Base-by-base conservation (phyloP, 1,140 invertebrate species). In the Sesamia nonagrioides region DNA sequence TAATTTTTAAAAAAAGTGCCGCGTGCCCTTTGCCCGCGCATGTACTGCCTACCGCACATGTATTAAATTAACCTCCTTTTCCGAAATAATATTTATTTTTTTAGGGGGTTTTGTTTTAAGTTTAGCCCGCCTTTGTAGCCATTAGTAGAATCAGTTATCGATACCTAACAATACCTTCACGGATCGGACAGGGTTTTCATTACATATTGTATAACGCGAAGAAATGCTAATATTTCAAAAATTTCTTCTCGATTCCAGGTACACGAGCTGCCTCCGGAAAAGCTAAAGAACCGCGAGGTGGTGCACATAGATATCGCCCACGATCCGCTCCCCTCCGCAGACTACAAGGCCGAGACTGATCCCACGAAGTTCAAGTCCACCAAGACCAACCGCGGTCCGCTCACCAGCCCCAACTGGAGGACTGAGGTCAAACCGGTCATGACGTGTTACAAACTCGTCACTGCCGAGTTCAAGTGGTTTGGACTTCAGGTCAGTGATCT, bases 381-480 rank as follows among this genome's bases (percentile, higher is more conserved):
- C 85, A 99, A 99, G 96, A 99, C 99, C 35, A 98, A 98, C 52
- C 96, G 99, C 86, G 99, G 99, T 15, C 99, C 99, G 21, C 96
- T 99, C 50, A 94, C 96, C 72, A 97, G 97, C 1, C 95, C 96
- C 78, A 96, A 97, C 48, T 99, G 99, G 98, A 97, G 97, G 94
- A 96, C 97, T 69, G 96, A 96, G 45, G 96, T 97, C 7, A 95
- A 97, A 61, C 99, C 99, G 17, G 98, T 99, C 37, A 99, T 99
- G 99, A 99, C 98, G 21, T 99, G 98, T 93, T 99, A 99, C 95
- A 99, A 99, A 95, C 95, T 99, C 78, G 99, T 99, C 71, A 99
- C 98, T 63, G 98, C 98, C 79, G 98, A 99, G 95, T 99, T 99
- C 95, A 99, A 99, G 96, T 99, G 99, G 99, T 99, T 99, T 91